Base-by-base conservation (phyloP, 2,888 invertebrate genomes). In the Brachynemurus nebulosus region DNA sequence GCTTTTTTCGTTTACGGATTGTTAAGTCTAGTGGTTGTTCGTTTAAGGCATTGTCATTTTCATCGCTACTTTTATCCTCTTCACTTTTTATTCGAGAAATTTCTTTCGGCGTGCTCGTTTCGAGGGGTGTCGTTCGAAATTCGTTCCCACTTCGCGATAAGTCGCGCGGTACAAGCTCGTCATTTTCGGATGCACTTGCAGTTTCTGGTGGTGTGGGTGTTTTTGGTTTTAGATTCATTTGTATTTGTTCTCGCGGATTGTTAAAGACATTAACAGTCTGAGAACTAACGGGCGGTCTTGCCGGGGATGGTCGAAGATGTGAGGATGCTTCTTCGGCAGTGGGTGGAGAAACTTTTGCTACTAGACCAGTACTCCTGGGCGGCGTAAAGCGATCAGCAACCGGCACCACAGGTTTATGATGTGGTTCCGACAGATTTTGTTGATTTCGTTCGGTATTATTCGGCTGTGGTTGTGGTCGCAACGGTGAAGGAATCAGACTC, bases 21-120 rank as follows among this genome's bases (percentile, higher is more conserved):
- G 30, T 75, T 47, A 83, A 63, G 59, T 83, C 83, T 33, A 83
- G 61, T 1, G 83, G 82, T 54, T 76, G 72, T 47, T 78, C 78
- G 6, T 63, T 61, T 40, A 64, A 59, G 37, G 65, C 62, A 54
- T 63, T 25, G 5, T 42, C 25, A n/a, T 20, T 25, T 18, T 43
- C 19, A 16, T 37, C 45, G 12, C 36, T 43, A 11, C 20, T 23
- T 35, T 48, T 43, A 30, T 48, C 47, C 8, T 30, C 27, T 2
- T n/a, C 8, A 40, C 12, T 9, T 39, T 20, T 21, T 7, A 23
- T 25, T 39, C 14, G 8, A n/a, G 39, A 39, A 21, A 58, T 61
- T 1, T 59, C 62, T 1, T 63, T n/a, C 3, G 14, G n/a, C 5
- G n/a, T 14, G 14, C n/a, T 14, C 5, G 30, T 30, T 8, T 2